Base-by-base conservation (phyloP, 2,888 invertebrate species). In the Malacosoma neustria region DNA sequence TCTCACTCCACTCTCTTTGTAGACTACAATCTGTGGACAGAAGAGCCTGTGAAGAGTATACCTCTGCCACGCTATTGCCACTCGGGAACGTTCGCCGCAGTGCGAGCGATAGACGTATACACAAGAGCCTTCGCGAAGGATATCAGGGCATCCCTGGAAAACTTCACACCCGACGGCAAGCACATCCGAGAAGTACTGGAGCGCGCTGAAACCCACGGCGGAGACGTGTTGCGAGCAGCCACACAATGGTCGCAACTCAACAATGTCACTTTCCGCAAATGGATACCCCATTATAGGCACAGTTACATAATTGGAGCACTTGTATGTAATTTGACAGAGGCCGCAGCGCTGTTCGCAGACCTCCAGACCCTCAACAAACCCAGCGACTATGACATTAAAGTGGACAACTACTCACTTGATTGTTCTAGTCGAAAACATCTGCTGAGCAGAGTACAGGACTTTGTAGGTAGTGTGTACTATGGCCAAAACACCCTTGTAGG, bases 1-100 rank as follows among this genome's bases (percentile, higher is more conserved):
- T 29, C 35, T 5, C n/a, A 3, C 7, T 51, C 57, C 0, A 50
- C 57, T 32, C 43, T 66, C 9, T 59, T 63, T 35, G 34, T 62
- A 13, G 65, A 65, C 46, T 58, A 57, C 37, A 45, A 54, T 13
- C 33, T 62, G 14, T 62, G 57, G 61, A 15, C 7, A 12, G 31
- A 4, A 3, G 34, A 30, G 11, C 13, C 15, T 36, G 39, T 39
- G 36, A n/a, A n/a, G n/a, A n/a, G n/a, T n/a, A n/a, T n/a, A n/a
- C 36, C 34, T 32, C 32, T 22, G 30, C 13, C 34, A 39, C 43
- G 22, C 29, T 33, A 34, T 38, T 22, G 22, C 22, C 9, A 22
- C 22, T 9, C 2, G 2, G 22, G 9, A 9, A 5, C 22, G 22
- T 7, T 2, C 22, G 6, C 22, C 22, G 22, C 6, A 5, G 1